Evolutionary conservation across 2,113 vertebrate species (phyloP).

Genomic region (Semicossyphus pulcher): DNA sequence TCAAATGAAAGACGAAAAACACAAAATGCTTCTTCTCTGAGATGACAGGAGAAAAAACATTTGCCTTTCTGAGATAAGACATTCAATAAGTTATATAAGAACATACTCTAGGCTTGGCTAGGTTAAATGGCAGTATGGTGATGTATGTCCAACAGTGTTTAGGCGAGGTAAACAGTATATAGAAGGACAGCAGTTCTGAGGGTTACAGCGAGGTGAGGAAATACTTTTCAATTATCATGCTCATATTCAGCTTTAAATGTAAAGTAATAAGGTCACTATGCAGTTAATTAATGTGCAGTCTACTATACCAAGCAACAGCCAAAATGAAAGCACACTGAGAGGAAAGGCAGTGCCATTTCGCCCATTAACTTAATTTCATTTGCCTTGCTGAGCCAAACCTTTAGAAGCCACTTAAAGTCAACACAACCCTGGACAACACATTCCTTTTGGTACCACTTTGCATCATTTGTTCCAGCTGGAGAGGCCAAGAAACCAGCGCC

Average conservation of each 20-base stretch:
- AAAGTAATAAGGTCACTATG: not conserved
- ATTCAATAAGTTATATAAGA: not conserved
- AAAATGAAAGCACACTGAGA: constrained; percentile 7
- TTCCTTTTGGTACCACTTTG: constrained; percentile 47
- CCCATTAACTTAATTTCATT: constrained; percentile 26
- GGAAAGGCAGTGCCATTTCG: constrained; percentile 5
- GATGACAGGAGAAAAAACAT: constrained; percentile 3
- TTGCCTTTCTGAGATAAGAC: not conserved
- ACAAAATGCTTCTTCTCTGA: not conserved
- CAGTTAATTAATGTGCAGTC: constrained; percentile 4
- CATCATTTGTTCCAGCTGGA: constrained; percentile 65
- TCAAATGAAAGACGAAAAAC: not conserved
- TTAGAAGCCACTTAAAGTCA: constrained; percentile 37
- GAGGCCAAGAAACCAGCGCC: constrained; percentile 52
- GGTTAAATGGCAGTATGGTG: too few species aligned
- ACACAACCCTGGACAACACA: constrained; percentile 14
- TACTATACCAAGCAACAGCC: constrained; percentile 2
- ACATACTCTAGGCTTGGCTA: too few species aligned
- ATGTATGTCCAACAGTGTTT: too few species aligned
- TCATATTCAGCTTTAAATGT: not conserved
- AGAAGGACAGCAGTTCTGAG: not conserved
- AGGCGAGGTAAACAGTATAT: too few species aligned
- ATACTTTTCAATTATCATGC: not conserved
- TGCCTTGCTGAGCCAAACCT: constrained; percentile 11
- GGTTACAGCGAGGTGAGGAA: not conserved